These are phyloP conservation scores for Drosophila kuntzei DNA, from an alignment of 2,888 invertebrate species.

Conservation along the genomic window DNA sequence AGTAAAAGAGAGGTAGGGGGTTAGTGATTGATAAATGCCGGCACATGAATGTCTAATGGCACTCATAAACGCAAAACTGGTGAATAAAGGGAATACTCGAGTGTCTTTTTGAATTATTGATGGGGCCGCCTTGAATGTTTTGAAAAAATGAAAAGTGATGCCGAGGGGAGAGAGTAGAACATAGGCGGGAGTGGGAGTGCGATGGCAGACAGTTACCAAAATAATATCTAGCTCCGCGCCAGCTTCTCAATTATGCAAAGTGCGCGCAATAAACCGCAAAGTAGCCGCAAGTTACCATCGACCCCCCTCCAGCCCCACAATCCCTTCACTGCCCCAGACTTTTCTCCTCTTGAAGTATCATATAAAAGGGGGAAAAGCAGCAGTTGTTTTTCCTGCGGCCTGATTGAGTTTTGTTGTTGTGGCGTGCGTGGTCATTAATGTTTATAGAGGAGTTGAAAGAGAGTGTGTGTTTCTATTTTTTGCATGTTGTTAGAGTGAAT, in stretches of 20 bases:
- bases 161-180: not conserved
- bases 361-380: slow-evolving; percentile 24
- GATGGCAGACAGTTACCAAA: slow-evolving; percentile 46
- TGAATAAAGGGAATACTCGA: slow-evolving; percentile 70
- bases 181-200: not conserved
- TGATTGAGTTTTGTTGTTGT: slow-evolving; percentile 53
- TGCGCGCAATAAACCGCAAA: slow-evolving; percentile 78
- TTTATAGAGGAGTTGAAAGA: slow-evolving; percentile 48
- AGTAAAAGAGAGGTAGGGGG: not conserved
- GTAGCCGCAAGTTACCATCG: slow-evolving; percentile 46
- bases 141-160: slow-evolving; percentile 62
- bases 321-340: not conserved
- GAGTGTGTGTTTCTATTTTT: slow-evolving; percentile 7
- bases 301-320: not conserved
- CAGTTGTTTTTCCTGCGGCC: slow-evolving; percentile 30
- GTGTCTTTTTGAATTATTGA: slow-evolving; percentile 78
- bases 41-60: slow-evolving; percentile 70
- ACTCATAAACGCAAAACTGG: slow-evolving; percentile 39
- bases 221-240: slow-evolving; percentile 60
- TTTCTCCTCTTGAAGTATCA: slow-evolving; percentile 1
- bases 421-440: slow-evolving; percentile 82
- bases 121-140: slow-evolving; percentile 41
- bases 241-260: slow-evolving; percentile 77
- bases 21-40: slow-evolving; percentile 65
- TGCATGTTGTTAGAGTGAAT: slow-evolving; percentile 45